These are phyloP conservation scores for Myotis pilosus DNA, from an alignment of 2,797 vertebrate species.

Conservation along the genomic window DNA sequence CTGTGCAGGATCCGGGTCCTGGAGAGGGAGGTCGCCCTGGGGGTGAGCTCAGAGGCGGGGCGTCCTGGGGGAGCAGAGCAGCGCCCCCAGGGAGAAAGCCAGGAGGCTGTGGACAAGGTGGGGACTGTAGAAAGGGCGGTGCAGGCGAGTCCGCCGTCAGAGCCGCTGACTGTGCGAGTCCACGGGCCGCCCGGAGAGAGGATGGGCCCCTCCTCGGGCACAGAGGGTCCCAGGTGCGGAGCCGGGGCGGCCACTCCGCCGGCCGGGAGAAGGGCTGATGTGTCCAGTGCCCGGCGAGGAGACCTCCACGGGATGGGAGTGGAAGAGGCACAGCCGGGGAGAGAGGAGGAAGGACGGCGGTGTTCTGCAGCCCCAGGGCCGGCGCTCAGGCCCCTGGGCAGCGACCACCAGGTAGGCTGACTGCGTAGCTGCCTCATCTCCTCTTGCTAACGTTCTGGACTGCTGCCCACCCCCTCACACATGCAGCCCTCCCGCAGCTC, in stretches of 20 bases:
- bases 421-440: fast-evolving
- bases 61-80: fast-evolving
- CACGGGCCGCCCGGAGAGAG: fast-evolving
- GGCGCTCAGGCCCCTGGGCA: fast-evolving
- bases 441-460: fast-evolving
- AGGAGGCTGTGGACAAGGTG: fast-evolving
- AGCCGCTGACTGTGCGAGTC: not conserved
- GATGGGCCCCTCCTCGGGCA: not conserved
- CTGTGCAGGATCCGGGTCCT: not conserved
- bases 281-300: fast-evolving
- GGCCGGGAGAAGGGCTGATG: fast-evolving
- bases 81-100: fast-evolving
- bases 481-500: not conserved
- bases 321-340: fast-evolving
- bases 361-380: fast-evolving
- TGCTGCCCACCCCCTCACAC: not conserved
- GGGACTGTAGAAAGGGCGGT: conserved; percentile 42
- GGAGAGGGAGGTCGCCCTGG: not conserved
- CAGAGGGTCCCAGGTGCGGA: fast-evolving
- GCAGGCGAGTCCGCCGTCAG: not conserved
- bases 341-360: not conserved
- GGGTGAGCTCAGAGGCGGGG: fast-evolving
- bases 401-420: not conserved
- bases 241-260: fast-evolving
- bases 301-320: fast-evolving